Conservation (phyloP, 1,140 invertebrate species). For the Aphelenchoides avenae region DNA sequence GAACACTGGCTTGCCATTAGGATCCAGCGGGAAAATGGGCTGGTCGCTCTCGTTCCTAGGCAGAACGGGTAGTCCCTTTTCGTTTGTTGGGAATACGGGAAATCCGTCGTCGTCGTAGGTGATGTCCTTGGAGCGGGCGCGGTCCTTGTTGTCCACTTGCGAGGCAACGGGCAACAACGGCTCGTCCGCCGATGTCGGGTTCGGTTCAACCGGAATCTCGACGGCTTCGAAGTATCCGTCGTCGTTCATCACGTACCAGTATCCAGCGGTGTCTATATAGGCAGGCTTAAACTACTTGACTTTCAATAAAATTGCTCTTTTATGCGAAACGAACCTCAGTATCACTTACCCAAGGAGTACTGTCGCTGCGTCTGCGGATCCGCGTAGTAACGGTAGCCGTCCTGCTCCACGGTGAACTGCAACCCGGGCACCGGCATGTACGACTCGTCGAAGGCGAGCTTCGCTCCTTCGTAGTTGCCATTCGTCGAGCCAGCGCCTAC, state of each 20-base stretch:
- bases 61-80: conserved; percentile 17
- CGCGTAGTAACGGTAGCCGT: conserved; percentile 34
- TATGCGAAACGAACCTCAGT: not conserved
- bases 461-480: too few species aligned
- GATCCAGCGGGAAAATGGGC: conserved; percentile 40
- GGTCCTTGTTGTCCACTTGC: too few species aligned
- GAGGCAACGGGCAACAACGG: too few species aligned
- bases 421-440: conserved; percentile 9
- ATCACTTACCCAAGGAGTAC: conserved; percentile 9
- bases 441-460: conserved; percentile 2
- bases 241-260: conserved; percentile 27
- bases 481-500: too few species aligned
- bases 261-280: conserved; percentile 18
- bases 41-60: conserved; percentile 32
- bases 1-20: conserved; percentile 25
- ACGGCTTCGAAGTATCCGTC: too few species aligned
- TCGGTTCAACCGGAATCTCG: too few species aligned
- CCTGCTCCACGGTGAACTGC: conserved; percentile 16
- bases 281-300: too few species aligned
- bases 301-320: conserved; percentile 1
- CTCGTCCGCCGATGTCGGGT: too few species aligned
- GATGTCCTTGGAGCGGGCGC: too few species aligned
- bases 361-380: conserved; percentile 21
- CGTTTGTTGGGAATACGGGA: conserved; percentile 33
- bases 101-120: conserved; percentile 33